These are phyloP conservation scores for human DNA, from an alignment of 2,113 vertebrate genomes.

Conservation along the genomic window DNA sequence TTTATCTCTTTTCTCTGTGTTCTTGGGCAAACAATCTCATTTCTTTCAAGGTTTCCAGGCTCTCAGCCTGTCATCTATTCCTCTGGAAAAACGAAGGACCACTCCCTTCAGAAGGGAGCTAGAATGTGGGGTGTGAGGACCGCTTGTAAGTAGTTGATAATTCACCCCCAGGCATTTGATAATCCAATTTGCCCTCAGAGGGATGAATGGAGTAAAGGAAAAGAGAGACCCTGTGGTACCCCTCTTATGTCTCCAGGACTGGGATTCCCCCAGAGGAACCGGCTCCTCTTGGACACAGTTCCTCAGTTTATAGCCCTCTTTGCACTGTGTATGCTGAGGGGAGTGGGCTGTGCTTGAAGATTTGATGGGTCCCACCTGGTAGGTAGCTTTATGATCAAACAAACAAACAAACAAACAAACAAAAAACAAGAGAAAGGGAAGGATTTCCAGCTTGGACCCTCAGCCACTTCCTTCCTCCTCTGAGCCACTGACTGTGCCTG, in stretches of 20 bases:
- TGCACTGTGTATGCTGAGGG: background rate
- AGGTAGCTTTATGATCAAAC: background rate
- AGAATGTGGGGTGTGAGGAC: background rate
- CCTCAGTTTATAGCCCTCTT: background rate
- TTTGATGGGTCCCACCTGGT: background rate
- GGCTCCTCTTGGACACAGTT: no score
- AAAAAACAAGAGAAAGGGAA: background rate
- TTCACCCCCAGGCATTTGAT: background rate
- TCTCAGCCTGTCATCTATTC: background rate
- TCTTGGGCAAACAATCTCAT: background rate
- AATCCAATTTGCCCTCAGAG: background rate
- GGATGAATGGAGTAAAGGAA: background rate
- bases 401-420: background rate
- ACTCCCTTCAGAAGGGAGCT: background rate
- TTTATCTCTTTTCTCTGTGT: background rate
- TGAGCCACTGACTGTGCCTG: background rate
- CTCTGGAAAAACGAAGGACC: rapidly evolving
- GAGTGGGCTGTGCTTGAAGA: background rate
- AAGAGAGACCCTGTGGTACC: no score
- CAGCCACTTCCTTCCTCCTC: background rate
- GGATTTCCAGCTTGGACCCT: background rate
- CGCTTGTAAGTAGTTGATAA: background rate
- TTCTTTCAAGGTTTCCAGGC: background rate
- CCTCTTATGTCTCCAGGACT: background rate
- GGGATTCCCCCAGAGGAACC: background rate